A percentile compares a stretch with the other conserved stretches of the same genome.
Conservation (phyloP, 2,113 vertebrate species). For the Amblyopsis rosae region DNA sequence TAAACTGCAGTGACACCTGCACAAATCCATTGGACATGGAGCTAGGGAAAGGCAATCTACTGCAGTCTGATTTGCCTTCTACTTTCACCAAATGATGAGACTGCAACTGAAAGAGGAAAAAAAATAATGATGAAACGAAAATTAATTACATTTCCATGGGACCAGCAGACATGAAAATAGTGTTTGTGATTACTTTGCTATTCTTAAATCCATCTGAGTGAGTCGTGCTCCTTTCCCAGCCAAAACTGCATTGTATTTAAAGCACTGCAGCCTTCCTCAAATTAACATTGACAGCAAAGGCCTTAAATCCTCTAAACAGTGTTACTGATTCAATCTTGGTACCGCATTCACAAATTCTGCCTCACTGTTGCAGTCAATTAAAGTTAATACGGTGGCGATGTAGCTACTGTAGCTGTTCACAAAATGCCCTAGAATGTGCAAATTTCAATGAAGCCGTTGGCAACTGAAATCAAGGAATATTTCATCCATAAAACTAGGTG, state of each 20-base stretch:
- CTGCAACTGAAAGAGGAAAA: not conserved
- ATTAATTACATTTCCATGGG: slow-evolving; percentile 5
- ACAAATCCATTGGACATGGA: slow-evolving; percentile 69
- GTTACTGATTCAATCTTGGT: slow-evolving; percentile 21
- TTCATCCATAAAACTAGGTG: not conserved
- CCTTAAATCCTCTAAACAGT: slow-evolving; percentile 20
- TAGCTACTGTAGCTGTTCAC: slow-evolving; percentile 8
- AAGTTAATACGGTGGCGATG: slow-evolving; percentile 3
- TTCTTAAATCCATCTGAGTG: not conserved
- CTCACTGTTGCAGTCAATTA: slow-evolving; percentile 14
- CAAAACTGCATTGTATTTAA: not conserved
- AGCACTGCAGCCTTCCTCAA: not conserved
- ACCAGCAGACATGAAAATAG: not conserved
- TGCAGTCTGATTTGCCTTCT: slow-evolving; percentile 26
- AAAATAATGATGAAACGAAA: slow-evolving; percentile 15
- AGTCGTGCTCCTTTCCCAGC: slow-evolving; percentile 4
- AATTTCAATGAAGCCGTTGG: not conserved
- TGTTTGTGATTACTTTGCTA: not conserved
- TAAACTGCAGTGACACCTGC: slow-evolving; percentile 65
- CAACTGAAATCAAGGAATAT: not conserved
- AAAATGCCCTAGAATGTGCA: not conserved
- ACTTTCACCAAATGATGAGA: slow-evolving; percentile 36
- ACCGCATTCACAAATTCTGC: slow-evolving; percentile 16
- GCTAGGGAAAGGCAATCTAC: slow-evolving; percentile 47
- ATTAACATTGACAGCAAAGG: slow-evolving; percentile 19